Evolutionary conservation across 2,797 vertebrate genomes (phyloP).

Genomic region (Phrynocephalus forsythii): DNA sequence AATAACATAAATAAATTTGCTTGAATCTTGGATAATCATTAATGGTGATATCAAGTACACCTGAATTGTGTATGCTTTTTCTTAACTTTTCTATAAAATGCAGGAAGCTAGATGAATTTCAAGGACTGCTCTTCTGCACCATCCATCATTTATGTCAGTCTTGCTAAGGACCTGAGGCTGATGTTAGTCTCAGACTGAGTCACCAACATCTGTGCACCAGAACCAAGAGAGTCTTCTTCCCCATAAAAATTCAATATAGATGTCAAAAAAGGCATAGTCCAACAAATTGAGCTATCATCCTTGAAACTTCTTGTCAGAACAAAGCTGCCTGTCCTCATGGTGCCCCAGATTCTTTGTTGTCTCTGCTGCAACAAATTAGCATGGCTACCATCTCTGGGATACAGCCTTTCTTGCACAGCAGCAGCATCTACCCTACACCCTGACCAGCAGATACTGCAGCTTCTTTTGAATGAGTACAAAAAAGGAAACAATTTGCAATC

Average conservation of each 20-base stretch:
- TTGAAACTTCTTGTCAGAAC: background rate
- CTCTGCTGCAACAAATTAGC: slow-evolving; percentile 4
- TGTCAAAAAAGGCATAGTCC: background rate
- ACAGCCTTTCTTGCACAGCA: background rate
- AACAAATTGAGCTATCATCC: background rate
- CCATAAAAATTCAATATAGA: background rate
- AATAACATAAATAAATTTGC: too few relatives aligned
- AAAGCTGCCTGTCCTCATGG: background rate
- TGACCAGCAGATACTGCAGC: background rate
- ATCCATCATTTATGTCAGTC: slow-evolving; percentile 52
- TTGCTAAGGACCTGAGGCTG: slow-evolving; percentile 21
- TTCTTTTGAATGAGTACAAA: background rate
- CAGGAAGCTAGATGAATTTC: slow-evolving; percentile 22
- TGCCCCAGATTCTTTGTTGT: background rate
- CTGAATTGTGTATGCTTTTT: background rate
- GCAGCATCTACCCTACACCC: background rate
- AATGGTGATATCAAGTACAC: background rate
- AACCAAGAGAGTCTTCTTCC: background rate
- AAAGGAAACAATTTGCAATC: background rate
- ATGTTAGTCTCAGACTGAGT: background rate
- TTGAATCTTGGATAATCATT: background rate
- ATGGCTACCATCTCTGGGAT: background rate
- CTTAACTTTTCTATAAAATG: background rate
- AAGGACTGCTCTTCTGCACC: slow-evolving; percentile 33
- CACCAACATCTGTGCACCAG: background rate